Conservation (phyloP, 2,797 vertebrate species). For the Menidia menidia region DNA sequence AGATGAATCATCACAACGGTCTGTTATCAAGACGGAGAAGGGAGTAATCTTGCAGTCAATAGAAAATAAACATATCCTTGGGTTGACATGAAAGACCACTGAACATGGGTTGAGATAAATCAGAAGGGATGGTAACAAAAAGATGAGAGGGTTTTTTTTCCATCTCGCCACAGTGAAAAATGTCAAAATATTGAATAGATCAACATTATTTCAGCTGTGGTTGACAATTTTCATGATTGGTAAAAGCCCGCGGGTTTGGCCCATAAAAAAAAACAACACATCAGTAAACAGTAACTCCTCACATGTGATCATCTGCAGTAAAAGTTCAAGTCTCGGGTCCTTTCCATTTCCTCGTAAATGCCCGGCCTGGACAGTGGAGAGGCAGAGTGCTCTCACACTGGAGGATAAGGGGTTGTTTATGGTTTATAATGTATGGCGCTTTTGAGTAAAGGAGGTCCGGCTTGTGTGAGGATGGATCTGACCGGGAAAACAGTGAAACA, state of each 20-base stretch:
- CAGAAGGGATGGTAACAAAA: conserved; percentile 15
- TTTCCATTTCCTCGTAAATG: conserved; percentile 67
- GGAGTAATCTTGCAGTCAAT: conserved; percentile 42
- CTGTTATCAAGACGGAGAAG: conserved; percentile 38
- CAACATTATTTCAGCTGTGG: conserved; percentile 25
- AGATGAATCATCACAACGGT: conserved; percentile 38
- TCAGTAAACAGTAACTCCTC: conserved; percentile 56
- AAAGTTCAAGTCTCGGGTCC: conserved; percentile 55
- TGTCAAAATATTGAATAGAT: conserved; percentile 31
- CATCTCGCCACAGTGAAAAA: conserved; percentile 12
- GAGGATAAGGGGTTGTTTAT: conserved; percentile 71
- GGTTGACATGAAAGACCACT: conserved; percentile 21
- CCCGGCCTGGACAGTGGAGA: conserved; percentile 27
- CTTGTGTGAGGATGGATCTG: conserved; percentile 23
- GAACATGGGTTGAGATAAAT: conserved; percentile 8
- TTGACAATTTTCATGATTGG: conserved; percentile 18
- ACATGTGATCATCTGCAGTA: conserved; percentile 52
- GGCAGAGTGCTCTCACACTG: conserved; percentile 40
- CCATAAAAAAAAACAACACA: conserved; percentile 51
- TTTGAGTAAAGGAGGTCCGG: conserved; percentile 41
- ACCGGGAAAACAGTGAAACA: conserved; percentile 38
- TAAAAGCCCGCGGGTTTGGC: conserved; percentile 32
- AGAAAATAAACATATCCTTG: conserved; percentile 45
- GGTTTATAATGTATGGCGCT: conserved; percentile 63
- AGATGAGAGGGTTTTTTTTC: not conserved